Evolutionary conservation across 1,140 invertebrate genomes (phyloP).

Genomic region (Achatina immaculata): DNA sequence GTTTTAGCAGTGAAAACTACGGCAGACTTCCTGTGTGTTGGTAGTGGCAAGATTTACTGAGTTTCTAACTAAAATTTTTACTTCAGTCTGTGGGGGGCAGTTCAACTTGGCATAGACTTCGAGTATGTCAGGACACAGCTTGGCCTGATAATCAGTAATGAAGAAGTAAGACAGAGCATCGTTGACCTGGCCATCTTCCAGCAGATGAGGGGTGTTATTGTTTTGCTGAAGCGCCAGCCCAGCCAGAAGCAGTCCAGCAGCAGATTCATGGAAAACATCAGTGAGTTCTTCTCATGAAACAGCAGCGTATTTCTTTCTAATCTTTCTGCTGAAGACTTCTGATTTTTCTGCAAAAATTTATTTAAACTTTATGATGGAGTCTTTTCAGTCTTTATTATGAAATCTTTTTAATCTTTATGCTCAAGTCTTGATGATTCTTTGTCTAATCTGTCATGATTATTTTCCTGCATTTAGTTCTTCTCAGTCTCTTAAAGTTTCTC

Average conservation of each 20-base stretch:
- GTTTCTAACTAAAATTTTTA: constrained; percentile 17
- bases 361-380: too few species aligned
- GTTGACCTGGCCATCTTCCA: constrained; percentile 60
- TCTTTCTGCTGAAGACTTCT: too few species aligned
- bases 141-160: constrained; percentile 46
- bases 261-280: constrained; percentile 26
- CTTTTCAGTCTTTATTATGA: too few species aligned
- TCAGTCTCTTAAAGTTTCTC: too few species aligned
- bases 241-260: constrained; percentile 40
- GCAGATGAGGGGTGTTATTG: constrained; percentile 61
- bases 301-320: too few species aligned
- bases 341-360: too few species aligned
- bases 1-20: too few species aligned
- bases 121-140: constrained; percentile 57
- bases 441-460: too few species aligned
- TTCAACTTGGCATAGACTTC: constrained; percentile 65
- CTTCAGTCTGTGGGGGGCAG: constrained; percentile 65
- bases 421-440: too few species aligned
- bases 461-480: too few species aligned
- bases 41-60: background rate
- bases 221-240: constrained; percentile 64
- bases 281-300: constrained; percentile 30
- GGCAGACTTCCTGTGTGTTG: too few species aligned
- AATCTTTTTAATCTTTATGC: too few species aligned
- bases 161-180: constrained; percentile 61